Conservation (phyloP, 2,888 invertebrate species). For the Fissipunctia ypsillon region DNA sequence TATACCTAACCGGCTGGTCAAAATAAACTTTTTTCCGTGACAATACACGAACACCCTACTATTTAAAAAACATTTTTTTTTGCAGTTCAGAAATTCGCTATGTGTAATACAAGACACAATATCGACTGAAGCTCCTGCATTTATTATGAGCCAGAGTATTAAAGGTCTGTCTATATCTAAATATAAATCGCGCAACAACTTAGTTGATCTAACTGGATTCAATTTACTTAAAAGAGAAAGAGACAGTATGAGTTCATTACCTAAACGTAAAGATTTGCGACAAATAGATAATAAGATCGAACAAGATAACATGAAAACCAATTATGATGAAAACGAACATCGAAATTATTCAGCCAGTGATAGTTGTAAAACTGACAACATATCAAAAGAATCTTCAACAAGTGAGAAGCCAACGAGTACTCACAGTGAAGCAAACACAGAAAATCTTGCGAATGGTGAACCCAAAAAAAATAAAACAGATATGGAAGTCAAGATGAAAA, state of each 20-base stretch:
- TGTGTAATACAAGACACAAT: not conserved
- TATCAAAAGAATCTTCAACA: not conserved
- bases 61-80: not conserved
- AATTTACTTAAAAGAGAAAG: conserved; percentile 33
- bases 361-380: not conserved
- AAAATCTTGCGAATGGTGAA: not conserved
- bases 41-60: too few relatives aligned
- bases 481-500: conserved; percentile 5
- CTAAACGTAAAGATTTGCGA: conserved; percentile 9
- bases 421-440: not conserved
- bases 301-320: not conserved
- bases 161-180: conserved; percentile 4
- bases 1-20: too few relatives aligned
- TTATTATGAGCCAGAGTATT: conserved; percentile 13
- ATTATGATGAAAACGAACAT: not conserved
- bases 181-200: conserved; percentile 37
- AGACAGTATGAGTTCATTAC: not conserved
- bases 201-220: conserved; percentile 49
- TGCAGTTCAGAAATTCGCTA: conserved; percentile 16
- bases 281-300: conserved; percentile 2
- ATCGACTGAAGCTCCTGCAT: conserved; percentile 1
- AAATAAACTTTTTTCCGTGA: not conserved
- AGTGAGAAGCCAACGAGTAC: not conserved
- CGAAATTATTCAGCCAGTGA: not conserved
- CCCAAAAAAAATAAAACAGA: not conserved